phyloP scores from a whole-genome alignment of 2,113 vertebrate species.

The Percina caprodes region DNA sequence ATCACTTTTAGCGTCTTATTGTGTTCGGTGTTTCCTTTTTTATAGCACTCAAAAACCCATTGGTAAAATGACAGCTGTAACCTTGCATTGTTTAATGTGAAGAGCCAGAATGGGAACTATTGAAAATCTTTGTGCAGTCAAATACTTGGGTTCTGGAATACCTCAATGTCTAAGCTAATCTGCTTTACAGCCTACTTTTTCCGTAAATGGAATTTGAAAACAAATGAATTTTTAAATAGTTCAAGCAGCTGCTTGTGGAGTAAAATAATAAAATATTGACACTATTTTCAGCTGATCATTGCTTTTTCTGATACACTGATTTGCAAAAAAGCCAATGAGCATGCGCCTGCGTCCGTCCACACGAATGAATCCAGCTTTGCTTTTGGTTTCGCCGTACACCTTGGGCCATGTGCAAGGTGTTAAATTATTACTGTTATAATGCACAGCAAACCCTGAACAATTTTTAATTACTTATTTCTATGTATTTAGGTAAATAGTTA shows the following conservation, averaged over 20 bases:
- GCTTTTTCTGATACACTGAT: too few relatives aligned
- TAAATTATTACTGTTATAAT: too few relatives aligned
- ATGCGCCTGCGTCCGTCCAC: neutral
- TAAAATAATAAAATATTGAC: neutral
- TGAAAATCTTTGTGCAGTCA: neutral
- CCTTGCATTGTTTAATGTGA: neutral
- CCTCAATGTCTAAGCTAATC: neutral
- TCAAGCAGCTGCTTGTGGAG: neutral
- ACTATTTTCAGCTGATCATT: neutral
- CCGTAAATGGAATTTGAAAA: neutral
- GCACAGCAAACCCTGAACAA: too few relatives aligned
- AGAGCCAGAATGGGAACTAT: constrained; percentile 2
- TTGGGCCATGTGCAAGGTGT: neutral
- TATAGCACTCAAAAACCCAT: neutral
- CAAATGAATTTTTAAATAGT: too few relatives aligned
- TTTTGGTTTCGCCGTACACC: neutral
- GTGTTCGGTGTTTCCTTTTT: neutral
- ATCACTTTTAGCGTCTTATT: neutral
- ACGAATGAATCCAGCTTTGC: too few relatives aligned
- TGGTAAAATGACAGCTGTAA: neutral
- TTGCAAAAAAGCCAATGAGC: neutral
- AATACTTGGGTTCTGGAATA: neutral
- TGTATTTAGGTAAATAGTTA: too few relatives aligned
- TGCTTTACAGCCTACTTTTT: neutral
- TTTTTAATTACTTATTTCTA: too few relatives aligned